Base-by-base conservation (phyloP, 2,113 vertebrate species). In the Onychostruthus taczanowskii region DNA sequence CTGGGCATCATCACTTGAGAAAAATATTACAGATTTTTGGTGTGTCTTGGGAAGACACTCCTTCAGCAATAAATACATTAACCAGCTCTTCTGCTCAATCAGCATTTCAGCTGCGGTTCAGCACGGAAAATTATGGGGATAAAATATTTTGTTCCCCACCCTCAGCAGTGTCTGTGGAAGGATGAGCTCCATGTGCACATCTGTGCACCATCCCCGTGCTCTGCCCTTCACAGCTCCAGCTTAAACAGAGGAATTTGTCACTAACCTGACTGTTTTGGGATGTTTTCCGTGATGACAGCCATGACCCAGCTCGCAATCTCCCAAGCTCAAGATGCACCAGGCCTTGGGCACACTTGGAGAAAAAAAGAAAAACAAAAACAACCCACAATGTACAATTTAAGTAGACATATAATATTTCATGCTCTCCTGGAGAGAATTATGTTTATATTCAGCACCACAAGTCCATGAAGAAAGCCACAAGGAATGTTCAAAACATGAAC, bases 291-390 rank as follows among this genome's bases (percentile, higher is more conserved):
- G 98, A 98, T 10, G 99, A 98, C 20, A 98, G 96, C 99, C 99
- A 99, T 31, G 99, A 98, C 15, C 98, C 98, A 74, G 99, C 99
- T 96, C 98, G 97, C 94, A 99, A 84, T 63, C 99, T 98, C 35
- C 99, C 99, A 15, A 99, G 97, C 91, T 99, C 99, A 90, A 99
- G 97, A 96, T 97, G 97, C 47, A 99, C 99, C 11, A 98, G 96
- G 50, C 99, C 99, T 93, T 99, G 99, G 82, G 98, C 98, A 78
- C 99, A 99, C 99, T 99, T 96, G 82, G 52, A n/a, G 97, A 86
- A 95, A 89, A 68, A 30, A 10, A 37, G 13, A 16, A 8, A 20
- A 41, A 41, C 41, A 41, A 11, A 17, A 53, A 5, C 18, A 27
- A n/a, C 30, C 6, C 49, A n/a, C 35, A 83, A 44, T 2, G 49